Evolutionary conservation across 2,113 vertebrate species (phyloP), one percentile per base, ranked within the genome.

Genomic region (Dicrurus megarhynchus): DNA sequence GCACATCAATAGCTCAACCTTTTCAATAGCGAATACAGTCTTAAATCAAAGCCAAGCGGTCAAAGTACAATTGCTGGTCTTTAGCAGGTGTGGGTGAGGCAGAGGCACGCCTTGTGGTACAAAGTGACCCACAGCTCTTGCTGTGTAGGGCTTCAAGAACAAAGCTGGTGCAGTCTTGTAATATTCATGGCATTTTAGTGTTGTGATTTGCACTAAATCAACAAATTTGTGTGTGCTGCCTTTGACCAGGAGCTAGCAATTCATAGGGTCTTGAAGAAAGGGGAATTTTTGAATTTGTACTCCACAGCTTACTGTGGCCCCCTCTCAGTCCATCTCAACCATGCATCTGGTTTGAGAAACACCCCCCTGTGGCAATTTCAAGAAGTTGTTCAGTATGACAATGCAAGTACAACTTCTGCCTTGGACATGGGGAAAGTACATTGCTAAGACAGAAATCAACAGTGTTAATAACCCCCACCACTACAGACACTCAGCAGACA

Each of bases 41-140:
- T 84, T 53, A 76, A 77, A 80, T 65, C 63, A 69, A 75, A 76
- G 82, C 64, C 33, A 74, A 68, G 60, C 0, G 5, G 63, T 41
- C 47, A 67, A 90, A 92, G 87, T 93, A 64, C 94, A 83, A 3
- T 2, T 0, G 1, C 24, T 12, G 59, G 32, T 47, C 73, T 28
- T 33, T 2, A 27, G 23, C 32, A 84, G 24, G 13, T 6, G 26
- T 55, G 75, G 79, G 82, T 27, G 59, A 77, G 85, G 90, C 79
- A 55, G 50, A 30, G 53, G 35, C 87, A 63, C 71, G 47, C 74
- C 53, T 55, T 33, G 23, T 13, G 9, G 7, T n/a, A 28, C 22
- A 39, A 26, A 0, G 0, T 39, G 23, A 64, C 35, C 37, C 0
- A 24, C 17, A 57, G 76, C 12, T 2, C 4, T 1, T 39, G 16